phyloP scores from a whole-genome alignment of 1,140 invertebrate species.

The Drosophila lini region DNA sequence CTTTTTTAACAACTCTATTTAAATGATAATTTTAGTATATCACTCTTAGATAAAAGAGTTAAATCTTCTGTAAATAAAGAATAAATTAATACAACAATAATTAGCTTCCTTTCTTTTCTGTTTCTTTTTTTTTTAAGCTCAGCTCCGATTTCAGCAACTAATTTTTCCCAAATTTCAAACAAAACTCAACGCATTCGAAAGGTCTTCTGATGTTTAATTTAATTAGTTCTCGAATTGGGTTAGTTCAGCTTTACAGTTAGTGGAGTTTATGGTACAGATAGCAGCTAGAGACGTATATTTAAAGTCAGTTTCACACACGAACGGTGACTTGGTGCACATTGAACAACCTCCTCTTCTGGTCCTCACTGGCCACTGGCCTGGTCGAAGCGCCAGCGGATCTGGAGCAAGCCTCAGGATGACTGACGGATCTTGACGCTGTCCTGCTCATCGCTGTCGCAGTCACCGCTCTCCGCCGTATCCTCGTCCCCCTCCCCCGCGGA shows the following conservation, averaged over 20 bases:
- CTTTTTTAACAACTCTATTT: no score
- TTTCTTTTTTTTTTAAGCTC: no score
- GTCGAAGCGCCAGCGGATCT: conserved; percentile 68
- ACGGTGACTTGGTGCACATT: conserved; percentile 20
- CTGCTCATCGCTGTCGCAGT: conserved; percentile 68
- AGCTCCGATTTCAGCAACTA: no score
- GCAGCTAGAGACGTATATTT: conserved; percentile 66
- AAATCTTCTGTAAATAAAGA: no score
- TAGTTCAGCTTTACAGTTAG: conserved; percentile 49
- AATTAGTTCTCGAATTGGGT: conserved; percentile 37
- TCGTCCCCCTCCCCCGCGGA: conserved; percentile 53
- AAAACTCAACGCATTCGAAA: background rate
- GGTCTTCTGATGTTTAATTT: conserved; percentile 3
- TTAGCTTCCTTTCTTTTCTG: no score
- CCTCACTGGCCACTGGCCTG: conserved; percentile 14
- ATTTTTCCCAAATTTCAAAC: background rate
- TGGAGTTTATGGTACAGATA: conserved; percentile 60
- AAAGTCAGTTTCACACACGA: conserved; percentile 42
- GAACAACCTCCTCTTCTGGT: conserved; percentile 2
- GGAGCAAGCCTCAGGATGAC: conserved; percentile 67
- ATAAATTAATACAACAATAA: no score
- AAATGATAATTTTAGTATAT: no score
- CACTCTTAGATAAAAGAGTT: no score
- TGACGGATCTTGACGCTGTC: conserved; percentile 68
- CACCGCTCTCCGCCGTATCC: conserved; percentile 64